A percentile compares a stretch with the other conserved stretches of the same genome.
phyloP scores from a whole-genome alignment of 2,888 invertebrate genomes.

The Orchesellides sinensis region DNA sequence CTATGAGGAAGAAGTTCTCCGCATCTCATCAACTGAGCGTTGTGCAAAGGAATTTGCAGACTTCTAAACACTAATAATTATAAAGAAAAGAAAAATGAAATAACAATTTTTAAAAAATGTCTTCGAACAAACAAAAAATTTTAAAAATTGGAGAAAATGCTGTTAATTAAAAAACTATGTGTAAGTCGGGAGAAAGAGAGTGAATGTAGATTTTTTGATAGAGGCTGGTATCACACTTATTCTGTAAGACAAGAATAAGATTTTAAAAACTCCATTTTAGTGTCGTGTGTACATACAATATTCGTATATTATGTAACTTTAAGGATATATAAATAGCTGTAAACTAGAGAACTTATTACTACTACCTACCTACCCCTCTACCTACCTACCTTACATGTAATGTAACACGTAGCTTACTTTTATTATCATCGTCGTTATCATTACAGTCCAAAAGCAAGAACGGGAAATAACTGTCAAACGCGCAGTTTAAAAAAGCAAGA shows the following conservation, averaged over 20 bases:
- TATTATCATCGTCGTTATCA: not conserved
- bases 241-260: not conserved
- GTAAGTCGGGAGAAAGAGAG: not conserved
- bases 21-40: slow-evolving; percentile 99
- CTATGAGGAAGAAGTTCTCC: slow-evolving; percentile 99
- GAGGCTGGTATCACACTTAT: slow-evolving; percentile 6
- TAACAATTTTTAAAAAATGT: slow-evolving; percentile 28
- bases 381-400: not conserved
- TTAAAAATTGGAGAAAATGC: not conserved
- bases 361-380: slow-evolving; percentile 11
- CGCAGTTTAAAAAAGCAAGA: too few species aligned
- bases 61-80: slow-evolving; percentile 80
- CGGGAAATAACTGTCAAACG: too few species aligned
- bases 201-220: slow-evolving; percentile 1
- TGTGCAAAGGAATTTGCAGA: slow-evolving; percentile 99
- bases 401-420: not conserved
- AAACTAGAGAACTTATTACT: not conserved
- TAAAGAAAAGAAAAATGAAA: slow-evolving; percentile 8
- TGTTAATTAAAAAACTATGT: not conserved
- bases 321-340: not conserved
- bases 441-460: too few species aligned
- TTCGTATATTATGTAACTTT: too few species aligned
- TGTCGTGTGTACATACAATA: not conserved
- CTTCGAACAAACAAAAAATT: slow-evolving; percentile 13
- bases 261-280: slow-evolving; percentile 6